Evolutionary conservation across 1,140 invertebrate genomes (phyloP).

Genomic region (Micrasema longulum): DNA sequence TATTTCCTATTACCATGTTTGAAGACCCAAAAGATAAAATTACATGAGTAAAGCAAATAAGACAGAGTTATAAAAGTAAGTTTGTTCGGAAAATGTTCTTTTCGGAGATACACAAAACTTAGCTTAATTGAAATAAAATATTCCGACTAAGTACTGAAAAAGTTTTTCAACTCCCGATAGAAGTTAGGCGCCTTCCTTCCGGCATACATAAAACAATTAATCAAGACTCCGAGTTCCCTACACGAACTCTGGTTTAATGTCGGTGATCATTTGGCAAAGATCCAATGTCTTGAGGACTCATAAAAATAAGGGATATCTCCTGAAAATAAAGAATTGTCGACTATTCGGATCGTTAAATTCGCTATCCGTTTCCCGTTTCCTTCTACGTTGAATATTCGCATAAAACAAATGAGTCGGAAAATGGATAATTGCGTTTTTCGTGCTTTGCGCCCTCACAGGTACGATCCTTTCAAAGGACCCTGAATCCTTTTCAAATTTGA

Average conservation of each 20-base stretch:
- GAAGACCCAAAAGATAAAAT: too few species aligned
- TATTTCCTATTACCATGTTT: too few species aligned
- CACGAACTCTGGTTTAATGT: slow-evolving; percentile 5
- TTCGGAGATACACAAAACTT: neutral
- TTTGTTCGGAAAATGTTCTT: too few species aligned
- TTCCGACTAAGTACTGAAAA: slow-evolving; percentile 13
- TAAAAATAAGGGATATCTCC: slow-evolving; percentile 37
- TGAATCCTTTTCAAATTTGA: slow-evolving; percentile 3
- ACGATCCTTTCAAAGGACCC: slow-evolving; percentile 27
- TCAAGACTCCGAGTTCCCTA: slow-evolving; percentile 18
- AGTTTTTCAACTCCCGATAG: slow-evolving; percentile 1
- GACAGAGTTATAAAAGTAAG: too few species aligned
- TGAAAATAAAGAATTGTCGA: slow-evolving; percentile 44
- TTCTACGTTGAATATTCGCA: slow-evolving; percentile 46
- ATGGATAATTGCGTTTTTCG: slow-evolving; percentile 51
- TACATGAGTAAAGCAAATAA: too few species aligned
- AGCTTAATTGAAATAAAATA: slow-evolving; percentile 22
- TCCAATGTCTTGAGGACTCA: slow-evolving; percentile 36
- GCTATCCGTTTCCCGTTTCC: slow-evolving; percentile 39
- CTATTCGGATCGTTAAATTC: slow-evolving; percentile 47
- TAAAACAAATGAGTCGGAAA: slow-evolving; percentile 52
- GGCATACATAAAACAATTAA: slow-evolving; percentile 30
- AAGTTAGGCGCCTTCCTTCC: slow-evolving; percentile 16
- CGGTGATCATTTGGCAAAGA: slow-evolving; percentile 26
- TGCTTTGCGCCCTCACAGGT: slow-evolving; percentile 7